Conservation (phyloP, 2,888 invertebrate genomes). For the Notocelia uddmanniana region DNA sequence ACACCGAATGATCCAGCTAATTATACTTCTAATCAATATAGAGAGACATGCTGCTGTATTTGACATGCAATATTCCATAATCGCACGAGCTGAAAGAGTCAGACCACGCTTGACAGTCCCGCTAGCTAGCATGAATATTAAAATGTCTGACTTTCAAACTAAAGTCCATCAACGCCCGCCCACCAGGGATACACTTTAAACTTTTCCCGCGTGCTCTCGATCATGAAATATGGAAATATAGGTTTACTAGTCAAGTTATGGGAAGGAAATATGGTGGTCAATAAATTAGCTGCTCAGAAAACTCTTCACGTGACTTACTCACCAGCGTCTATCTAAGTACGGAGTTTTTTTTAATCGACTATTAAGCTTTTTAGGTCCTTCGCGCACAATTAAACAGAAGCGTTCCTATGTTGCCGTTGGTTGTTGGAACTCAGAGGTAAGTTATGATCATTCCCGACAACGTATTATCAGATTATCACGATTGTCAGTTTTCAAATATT, state of each 20-base stretch:
- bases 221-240: background rate
- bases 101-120: background rate
- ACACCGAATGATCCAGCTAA: background rate
- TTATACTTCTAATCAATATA: background rate
- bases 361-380: background rate
- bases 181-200: background rate
- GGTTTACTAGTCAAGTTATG: too few relatives aligned
- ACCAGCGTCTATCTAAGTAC: too few relatives aligned
- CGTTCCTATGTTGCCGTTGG: too few relatives aligned
- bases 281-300: background rate
- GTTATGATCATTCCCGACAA: background rate
- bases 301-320: background rate
- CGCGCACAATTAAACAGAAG: background rate
- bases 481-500: too few relatives aligned
- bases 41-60: background rate
- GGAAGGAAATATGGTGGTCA: background rate
- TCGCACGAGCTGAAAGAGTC: background rate
- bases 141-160: slow-evolving; percentile 6
- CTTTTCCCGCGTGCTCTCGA: background rate
- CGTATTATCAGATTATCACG: too few relatives aligned
- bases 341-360: too few relatives aligned
- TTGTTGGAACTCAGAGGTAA: too few relatives aligned
- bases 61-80: background rate
- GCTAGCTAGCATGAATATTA: background rate
- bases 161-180: background rate